Base-by-base conservation (phyloP, 2,113 vertebrate species). In the Fulmarus glacialis region DNA sequence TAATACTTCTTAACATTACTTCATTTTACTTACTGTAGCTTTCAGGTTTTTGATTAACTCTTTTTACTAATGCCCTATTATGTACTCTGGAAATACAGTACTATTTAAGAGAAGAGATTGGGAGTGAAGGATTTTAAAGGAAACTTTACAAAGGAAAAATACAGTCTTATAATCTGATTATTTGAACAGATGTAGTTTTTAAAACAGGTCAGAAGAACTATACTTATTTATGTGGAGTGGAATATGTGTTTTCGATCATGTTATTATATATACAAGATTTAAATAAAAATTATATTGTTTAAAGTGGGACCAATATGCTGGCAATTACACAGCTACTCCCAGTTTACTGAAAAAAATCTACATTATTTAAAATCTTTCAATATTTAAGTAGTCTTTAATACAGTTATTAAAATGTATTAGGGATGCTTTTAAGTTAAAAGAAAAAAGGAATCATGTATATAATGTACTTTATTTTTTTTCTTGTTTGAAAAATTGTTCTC, bases 301-400 rank as follows among this genome's bases (percentile, higher is more conserved):
- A 97, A 98, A 95, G 91, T 96, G 98, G 98, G 98, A 98, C 98
- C 98, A 98, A 98, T 70, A 43, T 95, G 95, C 95, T 97, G 94
- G 96, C 97, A 98, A 82, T 85, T 94, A 97, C 78, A 94, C 87
- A 94, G 68, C 92, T 96, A 94, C 95, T 97, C 93, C 95, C 93
- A 97, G 92, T 96, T 97, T 96, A 95, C 97, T 97, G 98, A 97
- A 97, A 90, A 91, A 96, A 87, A 87, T 93, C 96, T 98, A 97
- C 98, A 87, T 98, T 98, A 98, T 98, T 98, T 98, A 98, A 98
- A 97, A 94, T 34, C 42, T 88, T 94, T 90, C 94, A 90, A 13
- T 98, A 98, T 97, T 98, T 98, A 98, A 97, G 97, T 96, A 97
- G 95, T 89, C 96, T 96, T 97, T 97, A 98, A 97, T 97, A 94